Conservation (phyloP, 2,888 invertebrate species). For the Himalopsyche japonica region DNA sequence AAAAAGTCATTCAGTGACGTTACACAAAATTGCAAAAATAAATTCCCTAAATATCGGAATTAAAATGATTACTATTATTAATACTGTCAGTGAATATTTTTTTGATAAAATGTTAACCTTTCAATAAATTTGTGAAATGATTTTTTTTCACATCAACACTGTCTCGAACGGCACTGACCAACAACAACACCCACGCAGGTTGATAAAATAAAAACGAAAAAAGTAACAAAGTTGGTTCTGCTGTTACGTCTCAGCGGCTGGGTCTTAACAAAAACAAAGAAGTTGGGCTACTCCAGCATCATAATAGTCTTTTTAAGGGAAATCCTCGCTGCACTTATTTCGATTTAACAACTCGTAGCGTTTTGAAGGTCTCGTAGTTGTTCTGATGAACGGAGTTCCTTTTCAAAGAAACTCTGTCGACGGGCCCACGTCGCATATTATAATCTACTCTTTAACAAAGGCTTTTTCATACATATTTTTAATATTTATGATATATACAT, state of each 20-base stretch:
- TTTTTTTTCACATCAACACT: too few relatives aligned
- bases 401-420: background rate
- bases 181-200: background rate
- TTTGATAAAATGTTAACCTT: too few relatives aligned
- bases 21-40: too few relatives aligned
- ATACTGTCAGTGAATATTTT: too few relatives aligned
- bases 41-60: too few relatives aligned
- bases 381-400: background rate
- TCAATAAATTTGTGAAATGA: too few relatives aligned
- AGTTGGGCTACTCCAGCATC: background rate
- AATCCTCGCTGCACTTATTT: constrained; percentile 29
- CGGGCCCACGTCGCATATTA: background rate
- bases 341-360: background rate
- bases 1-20: too few relatives aligned
- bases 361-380: background rate
- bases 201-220: background rate
- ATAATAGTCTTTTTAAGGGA: constrained; percentile 31
- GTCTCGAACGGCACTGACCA: too few relatives aligned
- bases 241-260: constrained; percentile 9
- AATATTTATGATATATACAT: too few relatives aligned
- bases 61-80: too few relatives aligned
- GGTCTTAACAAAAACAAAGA: constrained; percentile 22
- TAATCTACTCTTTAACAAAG: too few relatives aligned
- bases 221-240: background rate
- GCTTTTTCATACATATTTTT: too few relatives aligned